These are phyloP conservation scores for Phocides pigmalion DNA, from an alignment of 1,140 invertebrate genomes.

Conservation along the genomic window DNA sequence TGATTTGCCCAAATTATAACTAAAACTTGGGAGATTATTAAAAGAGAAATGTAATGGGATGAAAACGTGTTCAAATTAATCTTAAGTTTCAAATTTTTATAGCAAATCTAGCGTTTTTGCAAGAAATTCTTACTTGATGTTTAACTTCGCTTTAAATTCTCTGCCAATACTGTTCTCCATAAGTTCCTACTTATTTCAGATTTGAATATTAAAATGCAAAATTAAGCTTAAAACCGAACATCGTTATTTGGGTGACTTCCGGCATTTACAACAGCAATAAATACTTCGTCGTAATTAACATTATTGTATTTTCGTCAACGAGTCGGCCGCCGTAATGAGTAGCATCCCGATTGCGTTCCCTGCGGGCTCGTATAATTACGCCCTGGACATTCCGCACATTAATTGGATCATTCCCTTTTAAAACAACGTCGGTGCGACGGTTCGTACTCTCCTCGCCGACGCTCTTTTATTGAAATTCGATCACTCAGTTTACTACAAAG, in stretches of 20 bases:
- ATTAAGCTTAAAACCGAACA: slow-evolving; percentile 14
- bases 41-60: slow-evolving; percentile 3
- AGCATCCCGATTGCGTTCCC: slow-evolving; percentile 40
- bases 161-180: slow-evolving; percentile 6
- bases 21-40: neutral
- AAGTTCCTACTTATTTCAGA: neutral
- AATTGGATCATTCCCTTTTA: slow-evolving; percentile 55
- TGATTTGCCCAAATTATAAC: slow-evolving; percentile 3
- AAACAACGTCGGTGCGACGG: slow-evolving; percentile 41
- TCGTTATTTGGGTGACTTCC: slow-evolving; percentile 25
- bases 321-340: slow-evolving; percentile 42
- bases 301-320: slow-evolving; percentile 42
- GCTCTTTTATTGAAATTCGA: slow-evolving; percentile 55
- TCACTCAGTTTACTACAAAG: slow-evolving; percentile 51
- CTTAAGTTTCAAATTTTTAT: slow-evolving; percentile 5
- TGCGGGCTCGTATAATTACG: slow-evolving; percentile 48
- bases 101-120: slow-evolving; percentile 8
- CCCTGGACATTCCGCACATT: slow-evolving; percentile 48
- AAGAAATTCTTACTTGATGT: neutral
- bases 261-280: slow-evolving; percentile 41
- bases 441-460: slow-evolving; percentile 42
- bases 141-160: slow-evolving; percentile 12
- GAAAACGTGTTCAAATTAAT: slow-evolving; percentile 15
- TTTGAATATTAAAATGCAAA: slow-evolving; percentile 19
- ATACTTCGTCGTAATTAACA: slow-evolving; percentile 42